Evolutionary conservation across 2,888 invertebrate species (phyloP).

Genomic region (Habrosyne pyritoides): DNA sequence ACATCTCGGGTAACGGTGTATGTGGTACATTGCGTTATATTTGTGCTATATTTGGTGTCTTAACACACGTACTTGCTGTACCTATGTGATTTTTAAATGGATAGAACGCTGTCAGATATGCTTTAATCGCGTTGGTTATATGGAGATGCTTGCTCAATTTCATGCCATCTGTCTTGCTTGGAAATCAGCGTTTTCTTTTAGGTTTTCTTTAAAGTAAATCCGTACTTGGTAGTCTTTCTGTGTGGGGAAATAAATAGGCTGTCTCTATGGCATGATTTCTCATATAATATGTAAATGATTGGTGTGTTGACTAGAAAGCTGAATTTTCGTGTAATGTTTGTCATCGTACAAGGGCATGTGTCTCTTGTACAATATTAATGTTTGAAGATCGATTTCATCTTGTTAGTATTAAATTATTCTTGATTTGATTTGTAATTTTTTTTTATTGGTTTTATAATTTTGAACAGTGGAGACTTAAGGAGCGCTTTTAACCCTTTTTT

Average conservation of each 20-base stretch:
- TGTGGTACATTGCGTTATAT: conserved; percentile 36
- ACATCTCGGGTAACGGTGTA: conserved; percentile 31
- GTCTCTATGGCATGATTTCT: not conserved
- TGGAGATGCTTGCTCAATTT: not conserved
- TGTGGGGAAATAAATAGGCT: too few species aligned
- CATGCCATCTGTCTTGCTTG: not conserved
- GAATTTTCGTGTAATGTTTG: not conserved
- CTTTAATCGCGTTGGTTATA: not conserved
- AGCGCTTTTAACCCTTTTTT: too few species aligned
- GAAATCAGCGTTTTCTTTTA: not conserved
- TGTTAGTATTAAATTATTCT: too few species aligned
- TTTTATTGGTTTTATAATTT: too few species aligned
- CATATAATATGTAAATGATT: not conserved
- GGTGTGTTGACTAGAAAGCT: too few species aligned
- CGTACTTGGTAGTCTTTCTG: too few species aligned
- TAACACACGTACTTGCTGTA: conserved; percentile 22
- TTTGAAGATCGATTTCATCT: too few species aligned
- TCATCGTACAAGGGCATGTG: not conserved
- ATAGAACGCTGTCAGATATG: not conserved
- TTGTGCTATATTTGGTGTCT: conserved; percentile 33
- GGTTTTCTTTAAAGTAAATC: too few species aligned
- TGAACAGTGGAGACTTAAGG: too few species aligned
- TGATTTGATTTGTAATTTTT: too few species aligned
- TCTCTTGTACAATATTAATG: not conserved
- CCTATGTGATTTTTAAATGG: conserved; percentile 10